phyloP scores from a whole-genome alignment of 1,140 invertebrate species.

The Drosophila bocki region DNA sequence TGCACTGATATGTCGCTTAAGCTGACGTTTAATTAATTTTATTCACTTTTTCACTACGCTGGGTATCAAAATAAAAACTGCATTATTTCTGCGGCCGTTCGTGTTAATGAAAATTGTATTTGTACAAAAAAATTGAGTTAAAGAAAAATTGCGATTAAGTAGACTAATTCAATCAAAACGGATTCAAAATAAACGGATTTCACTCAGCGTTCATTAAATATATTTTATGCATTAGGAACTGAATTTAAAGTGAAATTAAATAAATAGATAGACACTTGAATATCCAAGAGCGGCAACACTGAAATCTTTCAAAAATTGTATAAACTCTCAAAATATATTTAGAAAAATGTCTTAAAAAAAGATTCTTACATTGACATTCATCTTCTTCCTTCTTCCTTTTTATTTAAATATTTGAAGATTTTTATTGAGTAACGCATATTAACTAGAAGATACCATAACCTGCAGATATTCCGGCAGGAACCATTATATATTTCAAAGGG shows the following conservation, averaged over 20 bases:
- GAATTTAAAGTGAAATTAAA: neutral
- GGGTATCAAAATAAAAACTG: conserved; percentile 40
- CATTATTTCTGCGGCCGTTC: conserved; percentile 43
- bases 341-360: no score
- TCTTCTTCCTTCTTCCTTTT: no score
- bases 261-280: neutral
- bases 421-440: neutral
- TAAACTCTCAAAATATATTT: no score
- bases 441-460: neutral
- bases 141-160: conserved; percentile 49
- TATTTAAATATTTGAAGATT: neutral
- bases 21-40: conserved; percentile 80
- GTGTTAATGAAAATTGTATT: conserved; percentile 59
- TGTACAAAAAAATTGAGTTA: conserved; percentile 6
- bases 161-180: conserved; percentile 47
- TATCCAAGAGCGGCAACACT: neutral
- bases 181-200: conserved; percentile 27
- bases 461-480: conserved; percentile 6
- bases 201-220: neutral
- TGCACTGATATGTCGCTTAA: conserved; percentile 73
- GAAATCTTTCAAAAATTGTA: no score
- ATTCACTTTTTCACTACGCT: conserved; percentile 63
- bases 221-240: neutral
- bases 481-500: neutral
- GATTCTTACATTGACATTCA: no score